Conservation (phyloP, 2,113 vertebrate species). For the human region GRCh38 chr1:239754001-239754500, state of each 20-base stretch:
- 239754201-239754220: background rate
- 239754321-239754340: too few relatives aligned
- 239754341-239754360: background rate
- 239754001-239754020: background rate
- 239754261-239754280: background rate
- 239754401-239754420: background rate
- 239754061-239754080: background rate
- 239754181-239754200: background rate
- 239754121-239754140: background rate
- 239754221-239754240: background rate
- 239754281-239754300: background rate
- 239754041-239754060: background rate
- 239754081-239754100: background rate
- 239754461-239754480: background rate
- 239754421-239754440: rapidly evolving
- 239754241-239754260: background rate
- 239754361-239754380: background rate
- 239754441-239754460: background rate
- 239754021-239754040: background rate
- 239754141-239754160: background rate
- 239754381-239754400: background rate
- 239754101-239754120: background rate
- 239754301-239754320: background rate
- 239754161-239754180: background rate
- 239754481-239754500: background rate